Evolutionary conservation across 2,113 vertebrate genomes (phyloP), one percentile per base, ranked within the genome.

Genomic region (Aegotheles bennettii): DNA sequence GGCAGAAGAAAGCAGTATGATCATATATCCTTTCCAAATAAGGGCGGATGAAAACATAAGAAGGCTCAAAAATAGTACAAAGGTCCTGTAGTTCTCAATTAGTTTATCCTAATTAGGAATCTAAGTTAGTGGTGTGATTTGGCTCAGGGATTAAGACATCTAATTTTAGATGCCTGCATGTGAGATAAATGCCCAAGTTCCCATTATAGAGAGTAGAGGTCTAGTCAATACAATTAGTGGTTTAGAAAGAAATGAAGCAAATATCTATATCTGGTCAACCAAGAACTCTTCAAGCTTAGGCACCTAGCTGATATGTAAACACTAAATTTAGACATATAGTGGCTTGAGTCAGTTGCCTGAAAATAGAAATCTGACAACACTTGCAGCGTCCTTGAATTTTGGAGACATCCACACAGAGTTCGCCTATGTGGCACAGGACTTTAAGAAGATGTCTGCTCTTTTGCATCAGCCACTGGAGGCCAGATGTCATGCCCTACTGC

Each of bases 221-320:
- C 92, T 90, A 63, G 67, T 86, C 92, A 90, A 97, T 92, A 83
- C 83, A 94, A 86, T 95, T 96, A 94, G 85, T 88, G 82, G 88
- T 90, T 96, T 88, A 95, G 71, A 93, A 95, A 73, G 53, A 85
- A 76, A 94, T 77, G 88, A 95, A 94, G n/a, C 71, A 92, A 88
- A 83, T 92, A 3, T 86, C 86, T 96, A 77, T 96, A 88, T 96
- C 90, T 93, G 83, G 50, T 94, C 75, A 90, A 91, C 84, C 74
- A 95, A 87, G 64, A 87, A 48, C 60, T 87, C n/a, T 60, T 31
- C 21, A 88, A 73, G 54, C 64, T 76, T 65, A 84, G 54, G 74
- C 15, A 80, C 35, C 59, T 74, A 74, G 68, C 76, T 94, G 33
- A 47, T 88, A 88, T 74, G 35, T 42, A 93, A 95, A 89, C 33